Evolutionary conservation across 2,888 invertebrate species (phyloP), one percentile per base, ranked within the genome.

Genomic region (Cosmia trapezina): DNA sequence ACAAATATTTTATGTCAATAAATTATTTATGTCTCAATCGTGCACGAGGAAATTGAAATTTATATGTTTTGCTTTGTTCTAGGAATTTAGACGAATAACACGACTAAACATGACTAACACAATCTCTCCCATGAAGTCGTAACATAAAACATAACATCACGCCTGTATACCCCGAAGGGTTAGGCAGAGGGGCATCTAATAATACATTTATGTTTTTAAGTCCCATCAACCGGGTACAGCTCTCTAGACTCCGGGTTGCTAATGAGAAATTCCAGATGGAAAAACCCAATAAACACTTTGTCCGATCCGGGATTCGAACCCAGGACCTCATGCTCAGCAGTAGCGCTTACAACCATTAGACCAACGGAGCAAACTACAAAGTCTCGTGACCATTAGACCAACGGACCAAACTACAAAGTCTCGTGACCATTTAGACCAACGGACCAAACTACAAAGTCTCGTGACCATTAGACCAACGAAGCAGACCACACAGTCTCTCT

Each of bases 11-110:
- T 17, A 4, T 64, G 19, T 28, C 14, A 47, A 67, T 67, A 19
- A 28, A 62, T 68, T 14, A 47, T 47, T 56, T 56, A 56, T 28
- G 4, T n/a, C n/a, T n/a, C n/a, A n/a, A n/a, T n/a, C n/a, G n/a
- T n/a, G n/a, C n/a, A n/a, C n/a, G n/a, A 41, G 53, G 19, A 28
- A 8, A 12, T 64, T 22, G 22, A 41, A 19, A 41, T 9, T 37
- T 22, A 17, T 37, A 51, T 37, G 0, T 37, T 17, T 63, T 51
- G 9, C 2, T n/a, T 51, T 33, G 4, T 41, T 41, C 17, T 17
- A 6, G 4, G 37, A 64, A 51, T 17, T 37, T 0, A 14, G 49
- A 63, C 8, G 14, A 47, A 63, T 11, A 53, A 51, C 12, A n/a
- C 12, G 11, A 11, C 4, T n/a, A 5, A 49, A n/a, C n/a, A 51